These are phyloP conservation scores for Poicephalus gulielmi DNA, from an alignment of 2,113 vertebrate genomes.

Conservation along the genomic window DNA sequence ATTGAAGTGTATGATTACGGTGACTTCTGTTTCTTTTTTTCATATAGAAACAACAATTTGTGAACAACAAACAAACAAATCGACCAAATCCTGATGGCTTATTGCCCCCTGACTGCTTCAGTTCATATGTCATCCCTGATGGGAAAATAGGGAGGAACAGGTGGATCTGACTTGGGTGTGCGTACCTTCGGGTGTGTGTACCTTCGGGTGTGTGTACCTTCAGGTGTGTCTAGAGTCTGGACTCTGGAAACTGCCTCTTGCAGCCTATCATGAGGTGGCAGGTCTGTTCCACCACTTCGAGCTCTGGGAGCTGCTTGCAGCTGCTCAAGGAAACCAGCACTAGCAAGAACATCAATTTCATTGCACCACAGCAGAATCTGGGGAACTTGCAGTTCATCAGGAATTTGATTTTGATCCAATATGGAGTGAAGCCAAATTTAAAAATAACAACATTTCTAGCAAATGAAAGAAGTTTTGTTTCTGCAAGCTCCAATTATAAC, in stretches of 20 bases:
- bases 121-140: neutral
- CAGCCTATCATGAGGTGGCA: neutral
- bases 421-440: neutral
- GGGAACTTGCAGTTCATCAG: conserved; percentile 18
- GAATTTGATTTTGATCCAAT: conserved; percentile 12
- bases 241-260: neutral
- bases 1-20: neutral
- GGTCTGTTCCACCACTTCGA: neutral
- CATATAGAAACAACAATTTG: neutral
- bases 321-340: neutral
- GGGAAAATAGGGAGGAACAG: neutral
- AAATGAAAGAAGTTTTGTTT: neutral
- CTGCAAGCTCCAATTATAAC: neutral
- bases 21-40: neutral
- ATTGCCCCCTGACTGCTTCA: neutral
- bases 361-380: neutral
- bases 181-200: neutral
- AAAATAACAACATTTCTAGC: neutral
- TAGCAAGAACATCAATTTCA: neutral
- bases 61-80: neutral
- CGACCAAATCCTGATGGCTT: neutral
- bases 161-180: neutral
- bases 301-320: neutral
- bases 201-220: neutral
- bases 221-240: neutral